Evolutionary conservation across 2,888 invertebrate species (phyloP).

Genomic region (Prosopocoilus inquinatus): DNA sequence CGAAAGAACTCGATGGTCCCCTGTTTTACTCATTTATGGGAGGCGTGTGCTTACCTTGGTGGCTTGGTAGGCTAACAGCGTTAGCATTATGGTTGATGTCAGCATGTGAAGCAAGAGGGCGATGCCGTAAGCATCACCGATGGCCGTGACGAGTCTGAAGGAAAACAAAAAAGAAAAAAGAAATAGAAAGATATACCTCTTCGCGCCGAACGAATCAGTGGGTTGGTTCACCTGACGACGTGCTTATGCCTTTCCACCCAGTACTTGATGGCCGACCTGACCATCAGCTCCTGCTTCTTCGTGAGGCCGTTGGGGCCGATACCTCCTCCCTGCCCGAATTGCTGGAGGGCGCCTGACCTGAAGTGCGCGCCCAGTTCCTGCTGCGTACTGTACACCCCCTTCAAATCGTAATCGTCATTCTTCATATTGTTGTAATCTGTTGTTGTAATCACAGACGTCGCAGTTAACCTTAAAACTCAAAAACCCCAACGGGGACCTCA

Average conservation of each 20-base stretch:
- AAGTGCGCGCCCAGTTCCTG: slow-evolving; percentile 76
- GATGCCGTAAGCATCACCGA: slow-evolving; percentile 83
- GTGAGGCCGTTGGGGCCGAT: slow-evolving; percentile 76
- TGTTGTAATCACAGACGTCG: background rate
- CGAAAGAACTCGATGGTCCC: slow-evolving; percentile 23
- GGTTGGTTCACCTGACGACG: slow-evolving; percentile 68
- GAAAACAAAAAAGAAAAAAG: background rate
- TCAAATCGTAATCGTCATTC: slow-evolving; percentile 62
- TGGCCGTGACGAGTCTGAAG: slow-evolving; percentile 73
- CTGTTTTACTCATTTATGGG: background rate
- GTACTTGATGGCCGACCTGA: slow-evolving; percentile 83
- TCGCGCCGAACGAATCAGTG: background rate
- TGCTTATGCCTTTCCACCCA: slow-evolving; percentile 90
- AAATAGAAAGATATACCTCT: background rate
- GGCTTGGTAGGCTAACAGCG: slow-evolving; percentile 81
- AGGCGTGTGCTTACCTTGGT: slow-evolving; percentile 62
- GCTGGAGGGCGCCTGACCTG: slow-evolving; percentile 66
- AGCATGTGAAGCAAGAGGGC: slow-evolving; percentile 82
- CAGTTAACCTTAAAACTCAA: background rate
- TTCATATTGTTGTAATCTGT: slow-evolving; percentile 50
- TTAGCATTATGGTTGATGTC: slow-evolving; percentile 78
- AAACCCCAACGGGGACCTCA: slow-evolving; percentile 12
- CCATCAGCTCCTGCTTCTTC: slow-evolving; percentile 80
- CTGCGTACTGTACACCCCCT: slow-evolving; percentile 74
- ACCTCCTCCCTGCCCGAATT: slow-evolving; percentile 55